Base-by-base conservation (phyloP, 92 coral and sea anemone species). In the Parazoanthus darwini region DNA sequence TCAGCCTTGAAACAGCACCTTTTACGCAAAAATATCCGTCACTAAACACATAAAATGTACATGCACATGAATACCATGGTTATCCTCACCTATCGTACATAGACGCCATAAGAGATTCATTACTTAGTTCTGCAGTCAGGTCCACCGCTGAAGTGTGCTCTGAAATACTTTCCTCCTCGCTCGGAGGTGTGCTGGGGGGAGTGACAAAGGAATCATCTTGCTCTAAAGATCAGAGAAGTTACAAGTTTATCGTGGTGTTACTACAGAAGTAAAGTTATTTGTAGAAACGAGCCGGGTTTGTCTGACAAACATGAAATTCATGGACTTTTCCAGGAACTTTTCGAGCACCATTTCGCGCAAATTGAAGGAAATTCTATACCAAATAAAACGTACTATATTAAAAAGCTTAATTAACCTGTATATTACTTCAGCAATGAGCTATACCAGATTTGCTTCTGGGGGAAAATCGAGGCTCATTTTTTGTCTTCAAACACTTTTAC, bases 171-270 rank as follows among this genome's bases (percentile, higher is more conserved):
- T 94, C 98, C 25, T 90, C 91, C 76, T 93, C 97, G 38, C 85
- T 87, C 13, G 99, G 99, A 10, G 99, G 99, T 59, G 99, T 97
- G 67, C 97, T 95, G 35, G 98, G 94, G 6, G 99, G 99, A 13
- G 99, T 97, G 65, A 97, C 96, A 90, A 97, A 95, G 1, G 98
- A 91, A 58, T 97, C 99, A 74, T 93, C 98, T 94, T 90, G 37
- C 23, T 51, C 86, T 63, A 35, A 22, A 36, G 77, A 7, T 29
- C 15, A 81, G 50, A 44, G 76, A 48, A 78, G 56, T 13, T 22
- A 56, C 37, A 43, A 18, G 11, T 48, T 6, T 1, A 3, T 38
- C 18, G 18, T 16, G 13, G 20, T 18, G 35, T 82, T 29, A 82
- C 44, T 1, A 11, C 50, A 8, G 10, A 51, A 51, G 4, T 54